These are phyloP conservation scores for Heteropelma amictum DNA, from an alignment of 2,888 invertebrate genomes.

Conservation along the genomic window DNA sequence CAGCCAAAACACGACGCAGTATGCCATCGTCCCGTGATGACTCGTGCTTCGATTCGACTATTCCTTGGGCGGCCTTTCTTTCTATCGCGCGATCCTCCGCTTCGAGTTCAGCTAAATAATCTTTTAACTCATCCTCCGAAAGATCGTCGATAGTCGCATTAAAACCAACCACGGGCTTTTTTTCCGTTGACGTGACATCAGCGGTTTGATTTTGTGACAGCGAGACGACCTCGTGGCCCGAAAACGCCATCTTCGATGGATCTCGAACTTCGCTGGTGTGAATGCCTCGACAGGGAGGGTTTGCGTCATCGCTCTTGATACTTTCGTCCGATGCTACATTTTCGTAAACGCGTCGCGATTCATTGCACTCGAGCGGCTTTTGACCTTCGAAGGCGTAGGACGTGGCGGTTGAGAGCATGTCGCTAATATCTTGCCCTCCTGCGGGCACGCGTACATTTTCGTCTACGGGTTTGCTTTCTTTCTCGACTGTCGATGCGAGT, in stretches of 20 bases:
- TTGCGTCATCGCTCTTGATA: slow-evolving; percentile 34
- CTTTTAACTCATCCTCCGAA: slow-evolving; percentile 76
- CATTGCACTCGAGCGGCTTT: slow-evolving; percentile 37
- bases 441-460: slow-evolving; percentile 68
- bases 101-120: slow-evolving; percentile 77
- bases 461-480: slow-evolving; percentile 63
- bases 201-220: no score
- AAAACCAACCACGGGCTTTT: slow-evolving; percentile 68
- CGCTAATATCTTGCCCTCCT: slow-evolving; percentile 59
- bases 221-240: no score
- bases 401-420: slow-evolving; percentile 46
- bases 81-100: slow-evolving; percentile 71
- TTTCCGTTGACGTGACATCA: slow-evolving; percentile 45
- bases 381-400: no score
- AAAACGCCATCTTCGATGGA: slow-evolving; percentile 16
- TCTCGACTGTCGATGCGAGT: slow-evolving; percentile 1
- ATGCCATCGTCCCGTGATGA: slow-evolving; percentile 22
- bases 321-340: slow-evolving; percentile 27
- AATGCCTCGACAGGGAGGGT: slow-evolving; percentile 64
- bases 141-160: slow-evolving; percentile 71
- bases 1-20: not conserved
- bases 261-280: slow-evolving; percentile 61
- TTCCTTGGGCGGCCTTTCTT: no score
- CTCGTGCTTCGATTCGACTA: slow-evolving; percentile 55
- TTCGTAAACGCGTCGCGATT: slow-evolving; percentile 40